Conservation (phyloP, 1,140 invertebrate genomes). For the Micrasema minimum region DNA sequence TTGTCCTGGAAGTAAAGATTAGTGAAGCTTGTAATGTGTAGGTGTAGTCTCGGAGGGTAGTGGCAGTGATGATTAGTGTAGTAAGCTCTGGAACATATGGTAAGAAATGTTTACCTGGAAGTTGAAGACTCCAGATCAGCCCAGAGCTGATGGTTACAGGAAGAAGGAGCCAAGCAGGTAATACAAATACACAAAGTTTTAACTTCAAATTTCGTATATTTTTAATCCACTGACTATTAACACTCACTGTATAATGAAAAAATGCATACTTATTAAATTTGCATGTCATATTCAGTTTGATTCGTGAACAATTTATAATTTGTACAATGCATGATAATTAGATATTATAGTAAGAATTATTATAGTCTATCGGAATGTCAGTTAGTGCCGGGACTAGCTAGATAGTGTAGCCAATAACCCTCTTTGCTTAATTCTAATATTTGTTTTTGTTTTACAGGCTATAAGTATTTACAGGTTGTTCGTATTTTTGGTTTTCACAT, state of each 20-base stretch:
- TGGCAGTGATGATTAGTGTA: neutral
- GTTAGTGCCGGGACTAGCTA: constrained; percentile 8
- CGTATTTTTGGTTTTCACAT: constrained; percentile 51
- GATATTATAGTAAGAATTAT: constrained; percentile 21
- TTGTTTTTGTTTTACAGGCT: constrained; percentile 43
- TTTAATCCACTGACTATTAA: constrained; percentile 54
- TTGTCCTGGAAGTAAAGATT: too few relatives aligned
- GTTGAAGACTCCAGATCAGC: neutral
- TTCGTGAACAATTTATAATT: constrained; percentile 44
- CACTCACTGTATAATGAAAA: constrained; percentile 53
- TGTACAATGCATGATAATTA: constrained; percentile 49
- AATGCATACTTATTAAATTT: constrained; percentile 38
- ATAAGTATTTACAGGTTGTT: constrained; percentile 53
- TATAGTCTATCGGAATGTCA: constrained; percentile 40
- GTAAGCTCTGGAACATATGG: constrained; percentile 5
- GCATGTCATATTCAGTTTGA: constrained; percentile 38
- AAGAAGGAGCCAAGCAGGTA: constrained; percentile 26
- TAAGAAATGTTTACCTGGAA: constrained; percentile 21
- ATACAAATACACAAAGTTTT: constrained; percentile 46
- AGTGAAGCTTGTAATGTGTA: too few relatives aligned
- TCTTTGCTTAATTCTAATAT: constrained; percentile 40
- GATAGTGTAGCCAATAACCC: constrained; percentile 19
- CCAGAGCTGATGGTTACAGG: constrained; percentile 10
- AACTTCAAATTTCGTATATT: constrained; percentile 54
- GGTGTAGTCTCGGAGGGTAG: too few relatives aligned